These are phyloP conservation scores for Agrochola circellaris DNA, from an alignment of 2,888 invertebrate species.

Conservation along the genomic window DNA sequence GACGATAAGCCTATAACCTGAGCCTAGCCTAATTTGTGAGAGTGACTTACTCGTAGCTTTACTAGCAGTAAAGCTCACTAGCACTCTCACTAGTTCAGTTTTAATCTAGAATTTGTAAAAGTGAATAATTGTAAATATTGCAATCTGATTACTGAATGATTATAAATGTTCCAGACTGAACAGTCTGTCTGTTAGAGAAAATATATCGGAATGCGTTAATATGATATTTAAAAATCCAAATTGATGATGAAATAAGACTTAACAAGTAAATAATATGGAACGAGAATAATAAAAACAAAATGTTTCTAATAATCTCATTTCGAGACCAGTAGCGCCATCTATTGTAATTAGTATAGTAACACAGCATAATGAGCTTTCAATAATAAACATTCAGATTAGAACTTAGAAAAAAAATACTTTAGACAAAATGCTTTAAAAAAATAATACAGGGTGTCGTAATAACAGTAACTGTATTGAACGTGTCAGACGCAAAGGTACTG, in stretches of 20 bases:
- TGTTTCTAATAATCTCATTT: conserved; percentile 46
- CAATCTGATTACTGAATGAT: neutral
- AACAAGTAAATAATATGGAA: neutral
- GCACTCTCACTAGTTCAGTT: too few relatives aligned
- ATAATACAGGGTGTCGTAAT: conserved; percentile 17
- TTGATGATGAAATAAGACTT: neutral
- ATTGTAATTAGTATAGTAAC: conserved; percentile 78
- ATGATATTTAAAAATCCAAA: neutral
- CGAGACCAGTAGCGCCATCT: conserved; percentile 84
- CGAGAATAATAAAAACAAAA: neutral
- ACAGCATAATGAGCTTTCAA: conserved; percentile 58
- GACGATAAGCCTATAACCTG: neutral
- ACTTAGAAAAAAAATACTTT: neutral
- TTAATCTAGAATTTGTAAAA: neutral
- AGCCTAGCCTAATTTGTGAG: neutral
- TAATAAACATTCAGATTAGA: neutral
- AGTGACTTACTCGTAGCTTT: too few relatives aligned
- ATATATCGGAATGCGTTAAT: neutral
- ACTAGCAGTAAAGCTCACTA: too few relatives aligned
- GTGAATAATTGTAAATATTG: neutral
- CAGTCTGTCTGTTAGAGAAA: neutral
- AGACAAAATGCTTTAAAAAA: neutral
- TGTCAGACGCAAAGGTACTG: conserved; percentile 58
- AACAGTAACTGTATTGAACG: conserved; percentile 52
- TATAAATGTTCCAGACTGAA: neutral